These are phyloP conservation scores for Protobothrops flavoviridis DNA, from an alignment of 2,113 vertebrate species.

Conservation along the genomic window DNA sequence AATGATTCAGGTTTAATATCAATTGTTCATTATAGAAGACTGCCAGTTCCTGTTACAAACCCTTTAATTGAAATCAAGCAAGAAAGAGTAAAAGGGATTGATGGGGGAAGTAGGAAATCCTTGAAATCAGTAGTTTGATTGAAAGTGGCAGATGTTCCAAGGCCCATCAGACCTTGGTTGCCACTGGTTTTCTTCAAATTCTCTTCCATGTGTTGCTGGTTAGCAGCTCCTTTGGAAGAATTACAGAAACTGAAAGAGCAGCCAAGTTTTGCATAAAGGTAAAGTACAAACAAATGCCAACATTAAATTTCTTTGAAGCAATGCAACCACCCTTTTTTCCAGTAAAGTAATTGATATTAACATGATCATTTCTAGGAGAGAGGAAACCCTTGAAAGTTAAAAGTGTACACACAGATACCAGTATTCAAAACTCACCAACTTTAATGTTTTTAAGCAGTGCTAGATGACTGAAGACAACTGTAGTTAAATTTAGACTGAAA, in stretches of 20 bases:
- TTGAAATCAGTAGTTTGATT: constrained; percentile 5
- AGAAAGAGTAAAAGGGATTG: constrained; percentile 4
- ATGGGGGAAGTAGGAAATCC: constrained; percentile 3
- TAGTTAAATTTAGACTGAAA: background rate
- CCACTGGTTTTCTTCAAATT: constrained; percentile 45
- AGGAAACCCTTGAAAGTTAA: background rate
- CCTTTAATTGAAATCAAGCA: background rate
- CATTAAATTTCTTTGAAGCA: constrained; percentile 15
- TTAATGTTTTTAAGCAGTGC: background rate
- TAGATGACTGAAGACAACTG: background rate
- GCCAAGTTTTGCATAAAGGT: constrained; percentile 42
- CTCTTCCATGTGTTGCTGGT: constrained; percentile 55
- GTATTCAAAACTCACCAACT: background rate
- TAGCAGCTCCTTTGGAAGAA: constrained; percentile 54
- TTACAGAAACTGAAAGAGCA: constrained; percentile 55
- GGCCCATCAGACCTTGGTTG: constrained; percentile 51
- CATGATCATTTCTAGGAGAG: background rate
- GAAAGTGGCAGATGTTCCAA: constrained; percentile 46
- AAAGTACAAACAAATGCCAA: constrained; percentile 40
- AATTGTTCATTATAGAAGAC: background rate
- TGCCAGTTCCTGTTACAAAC: background rate
- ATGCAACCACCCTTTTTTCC: background rate
- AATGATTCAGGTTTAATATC: background rate
- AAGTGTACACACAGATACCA: background rate
- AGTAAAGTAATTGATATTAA: constrained; percentile 25